Conservation (phyloP, 2,797 vertebrate species). For the Halcyon leucocephala region DNA sequence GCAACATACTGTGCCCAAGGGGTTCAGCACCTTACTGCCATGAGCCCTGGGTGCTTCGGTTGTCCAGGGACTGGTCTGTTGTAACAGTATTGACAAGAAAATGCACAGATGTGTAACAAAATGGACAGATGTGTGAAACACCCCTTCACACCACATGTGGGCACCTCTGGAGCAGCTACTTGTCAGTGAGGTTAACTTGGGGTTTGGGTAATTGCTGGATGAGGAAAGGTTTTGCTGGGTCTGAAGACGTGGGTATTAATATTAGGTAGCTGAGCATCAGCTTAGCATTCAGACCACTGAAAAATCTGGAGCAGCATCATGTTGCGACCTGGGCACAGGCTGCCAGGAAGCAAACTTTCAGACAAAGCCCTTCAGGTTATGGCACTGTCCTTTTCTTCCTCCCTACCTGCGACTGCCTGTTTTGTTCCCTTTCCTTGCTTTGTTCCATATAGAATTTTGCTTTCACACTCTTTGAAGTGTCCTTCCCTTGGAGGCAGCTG, state of each 20-base stretch:
- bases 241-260: background rate
- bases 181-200: too few relatives aligned
- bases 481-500: background rate
- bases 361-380: background rate
- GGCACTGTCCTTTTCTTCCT: background rate
- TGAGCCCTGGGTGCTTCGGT: background rate
- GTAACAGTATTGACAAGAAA: background rate
- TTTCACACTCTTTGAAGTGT: background rate
- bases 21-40: background rate
- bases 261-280: background rate
- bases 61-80: background rate
- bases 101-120: background rate
- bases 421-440: background rate
- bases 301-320: background rate
- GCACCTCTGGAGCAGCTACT: background rate
- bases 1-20: background rate
- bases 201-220: background rate
- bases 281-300: background rate
- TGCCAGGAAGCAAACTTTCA: background rate
- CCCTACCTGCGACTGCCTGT: fast-evolving
- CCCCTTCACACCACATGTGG: background rate
- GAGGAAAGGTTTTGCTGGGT: background rate
- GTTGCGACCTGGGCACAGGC: background rate
- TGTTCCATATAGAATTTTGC: background rate
- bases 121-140: background rate